Evolutionary conservation across 2,888 invertebrate genomes (phyloP), one percentile per base, ranked within the genome.

Genomic region (Ephialtes manifestator): DNA sequence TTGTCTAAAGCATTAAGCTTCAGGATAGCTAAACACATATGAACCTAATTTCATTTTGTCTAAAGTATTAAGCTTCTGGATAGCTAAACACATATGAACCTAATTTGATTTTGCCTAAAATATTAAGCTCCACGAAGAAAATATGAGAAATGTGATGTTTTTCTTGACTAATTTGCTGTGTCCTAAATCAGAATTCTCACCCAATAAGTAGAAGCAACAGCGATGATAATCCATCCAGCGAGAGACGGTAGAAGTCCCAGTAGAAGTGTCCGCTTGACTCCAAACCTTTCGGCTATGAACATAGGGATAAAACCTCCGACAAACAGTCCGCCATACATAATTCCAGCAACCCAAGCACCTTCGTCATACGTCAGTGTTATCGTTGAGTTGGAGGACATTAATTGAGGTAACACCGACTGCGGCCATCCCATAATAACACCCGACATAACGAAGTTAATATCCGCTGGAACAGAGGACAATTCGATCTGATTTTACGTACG

Each of bases 361-460:
- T 87, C 79, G 28, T 81, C 75, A 15, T 85, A 81, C n/a, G 77
- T 80, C 13, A 86, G 70, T 18, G 68, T 46, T 51, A 71, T 70
- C 28, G 53, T 7, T n/a, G 63, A 51, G 18, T 70, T 18, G 15
- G 53, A 46, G n/a, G 76, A 81, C 55, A 86, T 35, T 11, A 86
- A 78, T 53, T 86, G 83, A 4, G 87, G 86, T 10, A 86, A 67
- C n/a, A 84, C 85, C 3, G 85, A 81, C 48, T 84, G 83, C 20
- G 86, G 82, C 86, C 86, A 87, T 46, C 85, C 87, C 1, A 84
- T 77, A 35, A 85, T 31, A 20, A 78, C 76, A 8, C 87, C 87
- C 28, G 58, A 65, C 7, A 79, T 55, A 18, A 87, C 20, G 11
- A 85, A 82, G 63, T 86, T 87, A 13, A 87, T 48, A 46, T 85